Evolutionary conservation across 2,797 vertebrate species (phyloP).

Genomic region (Danio kyathit): DNA sequence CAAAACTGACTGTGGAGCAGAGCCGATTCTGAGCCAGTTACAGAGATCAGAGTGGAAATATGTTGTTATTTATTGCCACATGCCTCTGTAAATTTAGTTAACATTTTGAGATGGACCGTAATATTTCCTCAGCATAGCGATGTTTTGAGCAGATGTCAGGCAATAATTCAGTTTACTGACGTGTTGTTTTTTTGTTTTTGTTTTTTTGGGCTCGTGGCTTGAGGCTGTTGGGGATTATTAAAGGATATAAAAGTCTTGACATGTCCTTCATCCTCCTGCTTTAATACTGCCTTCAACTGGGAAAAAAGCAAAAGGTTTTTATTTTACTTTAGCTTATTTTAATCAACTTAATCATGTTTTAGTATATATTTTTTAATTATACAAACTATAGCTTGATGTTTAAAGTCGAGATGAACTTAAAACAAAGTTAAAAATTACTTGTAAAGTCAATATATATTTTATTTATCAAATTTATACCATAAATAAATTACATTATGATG

Average conservation of each 20-base stretch:
- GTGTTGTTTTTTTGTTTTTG: background rate
- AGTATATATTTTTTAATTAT: too few species aligned
- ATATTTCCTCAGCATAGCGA: background rate
- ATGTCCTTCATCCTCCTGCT: background rate
- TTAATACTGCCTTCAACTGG: too few species aligned
- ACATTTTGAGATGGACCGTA: background rate
- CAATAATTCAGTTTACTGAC: background rate
- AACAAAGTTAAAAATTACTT: too few species aligned
- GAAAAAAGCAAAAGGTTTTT: too few species aligned
- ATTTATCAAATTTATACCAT: too few species aligned
- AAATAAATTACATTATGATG: too few species aligned
- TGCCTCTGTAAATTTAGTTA: constrained; percentile 3
- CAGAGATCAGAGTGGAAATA: constrained; percentile 20
- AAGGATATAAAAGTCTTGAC: background rate
- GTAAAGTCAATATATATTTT: too few species aligned
- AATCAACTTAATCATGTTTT: too few species aligned
- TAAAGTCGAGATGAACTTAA: too few species aligned
- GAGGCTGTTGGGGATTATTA: background rate
- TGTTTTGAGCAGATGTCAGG: constrained; percentile 2
- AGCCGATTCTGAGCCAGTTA: constrained; percentile 14
- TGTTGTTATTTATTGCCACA: constrained; percentile 19
- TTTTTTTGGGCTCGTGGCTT: background rate
- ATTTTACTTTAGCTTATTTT: too few species aligned
- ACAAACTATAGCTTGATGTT: too few species aligned
- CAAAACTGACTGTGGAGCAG: constrained; percentile 8